Conservation (phyloP, 2,797 vertebrate genomes). For the Enteromius argenteus region DNA sequence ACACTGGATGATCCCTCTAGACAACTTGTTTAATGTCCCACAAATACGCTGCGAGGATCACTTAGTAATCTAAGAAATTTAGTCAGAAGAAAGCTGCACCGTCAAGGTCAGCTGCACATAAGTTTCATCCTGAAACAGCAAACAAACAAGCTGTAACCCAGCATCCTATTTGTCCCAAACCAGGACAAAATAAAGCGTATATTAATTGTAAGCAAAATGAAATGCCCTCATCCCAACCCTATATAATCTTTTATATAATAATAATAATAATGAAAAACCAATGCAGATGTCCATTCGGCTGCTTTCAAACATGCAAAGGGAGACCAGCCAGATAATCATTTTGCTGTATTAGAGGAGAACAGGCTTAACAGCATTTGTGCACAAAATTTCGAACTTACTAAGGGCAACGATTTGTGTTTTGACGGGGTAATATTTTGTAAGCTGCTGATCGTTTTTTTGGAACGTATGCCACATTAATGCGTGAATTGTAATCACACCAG, state of each 20-base stretch:
- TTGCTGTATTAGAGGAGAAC: constrained; percentile 64
- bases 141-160: constrained; percentile 30
- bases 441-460: constrained; percentile 37
- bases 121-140: constrained; percentile 4
- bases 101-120: background rate
- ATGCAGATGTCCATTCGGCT: constrained; percentile 50
- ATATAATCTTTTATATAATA: constrained; percentile 61
- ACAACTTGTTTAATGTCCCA: constrained; percentile 24
- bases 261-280: constrained; percentile 56
- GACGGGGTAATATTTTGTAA: constrained; percentile 39
- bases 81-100: constrained; percentile 9
- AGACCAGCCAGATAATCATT: constrained; percentile 63
- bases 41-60: constrained; percentile 16
- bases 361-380: constrained; percentile 57
- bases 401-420: constrained; percentile 57
- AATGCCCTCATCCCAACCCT: constrained; percentile 42
- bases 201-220: constrained; percentile 51
- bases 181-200: constrained; percentile 31
- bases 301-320: constrained; percentile 63
- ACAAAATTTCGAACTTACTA: constrained; percentile 6
- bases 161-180: constrained; percentile 33
- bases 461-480: constrained; percentile 65
- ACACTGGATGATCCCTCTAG: constrained; percentile 24
- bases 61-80: constrained; percentile 43
- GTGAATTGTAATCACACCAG: constrained; percentile 69